Evolutionary conservation across 1,140 invertebrate species (phyloP).

Genomic region (Drosophila nebulosa): DNA sequence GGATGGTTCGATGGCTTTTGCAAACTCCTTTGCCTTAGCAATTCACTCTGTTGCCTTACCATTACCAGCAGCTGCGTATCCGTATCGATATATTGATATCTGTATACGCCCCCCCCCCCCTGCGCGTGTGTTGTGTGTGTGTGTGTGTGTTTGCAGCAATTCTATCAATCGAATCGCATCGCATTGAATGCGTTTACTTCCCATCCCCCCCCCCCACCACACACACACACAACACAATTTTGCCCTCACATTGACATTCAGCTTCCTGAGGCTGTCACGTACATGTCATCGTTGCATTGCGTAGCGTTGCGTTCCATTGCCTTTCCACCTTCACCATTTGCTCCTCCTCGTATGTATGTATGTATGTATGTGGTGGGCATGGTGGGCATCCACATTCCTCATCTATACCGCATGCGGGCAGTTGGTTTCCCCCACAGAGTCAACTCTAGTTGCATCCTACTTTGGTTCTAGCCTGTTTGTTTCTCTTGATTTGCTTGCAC

Average conservation of each 20-base stretch:
- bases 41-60: conserved; percentile 46
- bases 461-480: conserved; percentile 3
- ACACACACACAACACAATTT: no score
- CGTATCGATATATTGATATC: conserved; percentile 35
- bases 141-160: conserved; percentile 25
- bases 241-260: background rate
- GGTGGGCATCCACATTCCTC: no score
- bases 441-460: background rate
- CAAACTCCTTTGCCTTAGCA: conserved; percentile 17
- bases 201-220: conserved; percentile 2
- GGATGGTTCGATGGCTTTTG: background rate
- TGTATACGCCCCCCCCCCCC: background rate
- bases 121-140: background rate
- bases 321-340: background rate
- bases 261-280: conserved; percentile 30
- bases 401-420: conserved; percentile 18
- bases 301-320: conserved; percentile 12
- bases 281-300: conserved; percentile 1
- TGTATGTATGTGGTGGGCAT: no score
- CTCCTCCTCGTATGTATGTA: no score
- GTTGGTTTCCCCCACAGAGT: background rate
- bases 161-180: conserved; percentile 63
- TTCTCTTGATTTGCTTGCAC: conserved; percentile 64
- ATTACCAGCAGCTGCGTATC: conserved; percentile 49
- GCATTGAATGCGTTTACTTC: conserved; percentile 57